Evolutionary conservation across 2,113 vertebrate species (phyloP), one percentile per base, ranked within the genome.

Genomic region (Colius striatus): DNA sequence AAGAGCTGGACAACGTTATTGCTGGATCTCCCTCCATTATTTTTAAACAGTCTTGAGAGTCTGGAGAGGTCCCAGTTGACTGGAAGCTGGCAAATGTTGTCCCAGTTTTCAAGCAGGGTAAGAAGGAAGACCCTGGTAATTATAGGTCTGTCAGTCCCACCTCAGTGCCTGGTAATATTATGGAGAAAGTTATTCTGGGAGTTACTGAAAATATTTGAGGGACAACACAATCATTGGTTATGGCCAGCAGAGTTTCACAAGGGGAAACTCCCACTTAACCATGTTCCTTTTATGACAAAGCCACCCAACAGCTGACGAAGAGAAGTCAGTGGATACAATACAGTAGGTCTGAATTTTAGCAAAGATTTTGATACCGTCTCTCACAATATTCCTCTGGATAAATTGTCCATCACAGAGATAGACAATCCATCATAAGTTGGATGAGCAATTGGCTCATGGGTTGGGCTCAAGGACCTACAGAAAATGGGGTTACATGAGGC

Each of bases 241-340:
- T 2, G 70, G 26, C 21, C 16, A 53, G 58, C 25, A 77, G 0
- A 0, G 13, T 41, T 57, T 50, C 21, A 74, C 1, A 1, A 53
- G 32, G 45, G 29, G 4, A 45, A 81, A 36, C 43, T 41, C 21
- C 51, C 19, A 14, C 29, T 60, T 30, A 51, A 71, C 5, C 7
- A 34, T 16, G 12, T 51, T 57, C 13, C 8, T 68, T 70, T 82
- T 38, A 57, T 25, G 57, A 70, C 30, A 57, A 81, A 9, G 30
- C 25, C 26, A 63, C 19, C 22, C 55, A 50, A 4, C 18, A 65
- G n/a, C 4, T 77, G 51, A 60, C 8, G 14, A 87, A 47, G 11
- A n/a, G 16, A 82, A 77, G 29, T 8, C 25, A 77, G 38, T 11
- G 7, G 17, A 58, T 22, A 10, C 30, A 14, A 58, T 22, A 10